Conservation (phyloP, 1,140 invertebrate genomes). For the Drosophila cardini region DNA sequence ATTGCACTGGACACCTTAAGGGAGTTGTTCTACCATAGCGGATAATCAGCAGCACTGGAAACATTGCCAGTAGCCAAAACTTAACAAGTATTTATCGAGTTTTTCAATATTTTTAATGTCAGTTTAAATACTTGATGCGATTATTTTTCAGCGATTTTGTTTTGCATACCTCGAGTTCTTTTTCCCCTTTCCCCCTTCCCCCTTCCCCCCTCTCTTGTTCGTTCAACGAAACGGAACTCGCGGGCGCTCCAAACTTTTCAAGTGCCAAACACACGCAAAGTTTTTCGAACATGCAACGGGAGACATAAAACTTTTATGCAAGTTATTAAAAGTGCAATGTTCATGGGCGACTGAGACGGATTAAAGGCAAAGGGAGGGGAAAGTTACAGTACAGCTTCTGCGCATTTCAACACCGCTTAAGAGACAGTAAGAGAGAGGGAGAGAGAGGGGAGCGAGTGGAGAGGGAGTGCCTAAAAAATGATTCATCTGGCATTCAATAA, state of each 20-base stretch:
- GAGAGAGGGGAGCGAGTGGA: constrained; percentile 5
- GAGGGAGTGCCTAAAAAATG: constrained; percentile 37
- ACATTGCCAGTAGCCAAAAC: constrained; percentile 45
- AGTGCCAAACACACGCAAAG: constrained; percentile 82
- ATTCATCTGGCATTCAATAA: constrained; percentile 79
- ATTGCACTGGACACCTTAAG: neutral
- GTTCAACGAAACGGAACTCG: constrained; percentile 37
- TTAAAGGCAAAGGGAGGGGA: neutral
- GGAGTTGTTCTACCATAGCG: neutral
- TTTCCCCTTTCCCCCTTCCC: neutral
- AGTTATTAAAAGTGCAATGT: constrained; percentile 77
- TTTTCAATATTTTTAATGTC: constrained; percentile 83
- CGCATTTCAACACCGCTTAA: constrained; percentile 48
- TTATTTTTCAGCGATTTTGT: constrained; percentile 78
- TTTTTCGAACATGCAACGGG: constrained; percentile 74
- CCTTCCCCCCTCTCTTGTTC: constrained; percentile 6
- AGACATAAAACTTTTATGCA: constrained; percentile 79
- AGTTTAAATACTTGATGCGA: constrained; percentile 81
- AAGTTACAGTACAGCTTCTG: neutral
- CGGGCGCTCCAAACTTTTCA: constrained; percentile 56
- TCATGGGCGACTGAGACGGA: neutral
- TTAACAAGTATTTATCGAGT: constrained; percentile 82
- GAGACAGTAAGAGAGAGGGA: constrained; percentile 33
- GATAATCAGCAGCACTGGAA: constrained; percentile 28
- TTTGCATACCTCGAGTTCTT: constrained; percentile 51